Evolutionary conservation across 2,113 vertebrate species (phyloP).

Genomic region (Aldabrachelys gigantea): DNA sequence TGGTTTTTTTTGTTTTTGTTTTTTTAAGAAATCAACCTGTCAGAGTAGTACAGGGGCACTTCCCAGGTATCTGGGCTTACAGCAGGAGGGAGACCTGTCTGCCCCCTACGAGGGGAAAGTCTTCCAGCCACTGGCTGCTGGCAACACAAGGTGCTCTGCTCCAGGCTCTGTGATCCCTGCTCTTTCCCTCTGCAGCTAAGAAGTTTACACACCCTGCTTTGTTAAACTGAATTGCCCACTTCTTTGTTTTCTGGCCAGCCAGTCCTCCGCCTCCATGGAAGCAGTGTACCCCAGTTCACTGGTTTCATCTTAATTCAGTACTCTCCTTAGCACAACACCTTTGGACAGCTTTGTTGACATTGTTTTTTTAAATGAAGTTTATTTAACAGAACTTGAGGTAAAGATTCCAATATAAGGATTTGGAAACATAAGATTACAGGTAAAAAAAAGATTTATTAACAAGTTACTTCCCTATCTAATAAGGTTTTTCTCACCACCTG

Average conservation of each 20-base stretch:
- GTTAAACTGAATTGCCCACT: not conserved
- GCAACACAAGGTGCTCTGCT: not conserved
- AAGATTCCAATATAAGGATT: too few species aligned
- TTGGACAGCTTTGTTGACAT: too few species aligned
- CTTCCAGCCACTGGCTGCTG: not conserved
- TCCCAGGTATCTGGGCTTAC: not conserved
- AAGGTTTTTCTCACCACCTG: too few species aligned
- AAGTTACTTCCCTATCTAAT: too few species aligned
- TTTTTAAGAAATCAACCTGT: rapidly evolving
- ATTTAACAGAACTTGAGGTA: too few species aligned
- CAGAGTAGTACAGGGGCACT: not conserved
- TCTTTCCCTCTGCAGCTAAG: not conserved
- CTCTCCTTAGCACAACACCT: too few species aligned
- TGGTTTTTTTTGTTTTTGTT: too few species aligned
- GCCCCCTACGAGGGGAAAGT: not conserved
- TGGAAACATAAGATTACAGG: too few species aligned
- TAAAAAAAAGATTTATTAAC: too few species aligned
- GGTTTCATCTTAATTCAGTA: too few species aligned
- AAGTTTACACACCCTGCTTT: not conserved
- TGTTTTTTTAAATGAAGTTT: too few species aligned
- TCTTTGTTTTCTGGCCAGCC: not conserved
- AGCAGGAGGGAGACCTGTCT: not conserved
- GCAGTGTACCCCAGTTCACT: not conserved
- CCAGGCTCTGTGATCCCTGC: not conserved
- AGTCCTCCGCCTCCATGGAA: not conserved